A percentile compares a stretch with the other conserved stretches of the same genome.
These are phyloP conservation scores for Catharus fuscescens DNA, from an alignment of 2,113 vertebrate genomes.

Conservation along the genomic window DNA sequence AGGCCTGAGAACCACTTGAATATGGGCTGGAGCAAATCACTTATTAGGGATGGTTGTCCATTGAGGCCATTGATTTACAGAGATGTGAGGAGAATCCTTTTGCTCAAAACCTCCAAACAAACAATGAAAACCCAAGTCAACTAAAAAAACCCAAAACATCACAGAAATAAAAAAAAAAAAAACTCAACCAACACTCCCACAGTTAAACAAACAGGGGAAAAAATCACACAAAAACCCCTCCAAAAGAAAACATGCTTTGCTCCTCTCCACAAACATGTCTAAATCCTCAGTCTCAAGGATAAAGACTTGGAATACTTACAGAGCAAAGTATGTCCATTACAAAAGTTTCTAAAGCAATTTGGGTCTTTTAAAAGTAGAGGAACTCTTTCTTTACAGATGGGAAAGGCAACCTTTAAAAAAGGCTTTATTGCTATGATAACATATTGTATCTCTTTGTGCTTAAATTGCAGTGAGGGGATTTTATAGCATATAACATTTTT, in stretches of 20 bases:
- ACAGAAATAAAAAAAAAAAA: neutral
- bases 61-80: neutral
- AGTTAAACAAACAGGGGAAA: neutral
- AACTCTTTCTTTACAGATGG: neutral
- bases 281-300: neutral
- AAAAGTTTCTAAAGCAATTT: neutral
- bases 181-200: neutral
- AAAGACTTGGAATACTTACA: neutral
- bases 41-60: neutral
- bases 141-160: neutral
- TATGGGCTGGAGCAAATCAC: neutral
- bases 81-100: neutral
- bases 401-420: neutral
- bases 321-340: neutral
- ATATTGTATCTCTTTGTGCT: neutral
- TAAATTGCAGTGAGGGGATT: neutral
- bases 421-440: neutral
- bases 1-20: neutral
- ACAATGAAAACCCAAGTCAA: neutral
- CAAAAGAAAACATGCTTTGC: neutral
- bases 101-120: neutral
- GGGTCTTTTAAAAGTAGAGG: neutral
- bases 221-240: accelerated
- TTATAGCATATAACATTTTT: neutral
- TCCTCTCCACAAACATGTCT: accelerated